Evolutionary conservation across 2,888 invertebrate genomes (phyloP).

Genomic region (Subacronicta megacephala): DNA sequence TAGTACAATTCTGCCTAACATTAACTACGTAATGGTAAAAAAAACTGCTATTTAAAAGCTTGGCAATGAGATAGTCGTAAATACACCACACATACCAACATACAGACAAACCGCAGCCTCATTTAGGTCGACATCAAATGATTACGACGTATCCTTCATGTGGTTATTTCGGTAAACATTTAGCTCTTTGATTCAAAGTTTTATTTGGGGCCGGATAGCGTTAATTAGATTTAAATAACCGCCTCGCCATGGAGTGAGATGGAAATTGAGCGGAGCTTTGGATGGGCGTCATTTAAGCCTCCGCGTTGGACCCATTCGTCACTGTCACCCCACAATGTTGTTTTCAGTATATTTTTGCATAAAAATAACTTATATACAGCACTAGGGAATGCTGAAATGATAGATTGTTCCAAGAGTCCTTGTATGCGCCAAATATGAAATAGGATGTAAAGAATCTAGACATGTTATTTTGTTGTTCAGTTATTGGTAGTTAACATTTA

Average conservation of each 20-base stretch:
- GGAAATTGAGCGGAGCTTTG: constrained; percentile 70
- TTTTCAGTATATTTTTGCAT: constrained; percentile 81
- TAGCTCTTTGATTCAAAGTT: constrained; percentile 54
- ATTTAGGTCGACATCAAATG: constrained; percentile 51
- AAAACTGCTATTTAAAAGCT: background rate
- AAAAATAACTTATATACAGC: constrained; percentile 70
- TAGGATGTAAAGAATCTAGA: constrained; percentile 29
- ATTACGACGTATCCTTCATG: constrained; percentile 39
- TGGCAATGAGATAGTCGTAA: background rate
- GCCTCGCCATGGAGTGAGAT: constrained; percentile 64
- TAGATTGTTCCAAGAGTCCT: constrained; percentile 49
- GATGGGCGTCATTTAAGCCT: constrained; percentile 63
- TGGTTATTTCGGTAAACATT: constrained; percentile 57
- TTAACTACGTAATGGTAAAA: background rate
- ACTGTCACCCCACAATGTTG: constrained; percentile 73
- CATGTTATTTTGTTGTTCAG: constrained; percentile 30
- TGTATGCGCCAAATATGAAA: constrained; percentile 38
- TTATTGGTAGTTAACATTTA: constrained; percentile 44
- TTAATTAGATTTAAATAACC: constrained; percentile 63
- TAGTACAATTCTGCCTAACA: no score
- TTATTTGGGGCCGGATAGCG: constrained; percentile 56
- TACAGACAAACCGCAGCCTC: constrained; percentile 25
- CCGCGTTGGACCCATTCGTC: constrained; percentile 70
- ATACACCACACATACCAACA: background rate
- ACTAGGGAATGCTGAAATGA: constrained; percentile 64